Evolutionary conservation across 2,113 vertebrate genomes (phyloP).

Genomic region (Pimephales promelas): DNA sequence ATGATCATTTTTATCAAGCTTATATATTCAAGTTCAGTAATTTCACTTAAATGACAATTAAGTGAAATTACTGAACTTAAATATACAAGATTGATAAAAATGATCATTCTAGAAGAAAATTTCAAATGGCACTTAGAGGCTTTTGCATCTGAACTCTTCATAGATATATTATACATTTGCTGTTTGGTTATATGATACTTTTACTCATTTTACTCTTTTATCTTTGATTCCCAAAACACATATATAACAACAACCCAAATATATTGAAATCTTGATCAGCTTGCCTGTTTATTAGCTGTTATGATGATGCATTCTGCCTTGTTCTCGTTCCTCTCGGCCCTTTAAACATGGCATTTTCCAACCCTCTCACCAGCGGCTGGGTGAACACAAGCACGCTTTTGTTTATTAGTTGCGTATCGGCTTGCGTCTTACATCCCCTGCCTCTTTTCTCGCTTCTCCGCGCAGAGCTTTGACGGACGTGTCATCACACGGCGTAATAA

Average conservation of each 20-base stretch:
- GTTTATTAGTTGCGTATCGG: conserved; percentile 48
- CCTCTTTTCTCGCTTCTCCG: conserved; percentile 23
- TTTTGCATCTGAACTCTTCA: too few relatives aligned
- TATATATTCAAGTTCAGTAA: too few relatives aligned
- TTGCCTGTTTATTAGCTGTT: background rate
- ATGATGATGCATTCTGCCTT: background rate
- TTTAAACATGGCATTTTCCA: conserved; percentile 12
- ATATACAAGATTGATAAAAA: too few relatives aligned
- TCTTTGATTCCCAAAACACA: background rate
- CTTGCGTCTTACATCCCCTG: conserved; percentile 26
- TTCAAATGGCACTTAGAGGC: too few relatives aligned
- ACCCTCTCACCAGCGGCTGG: conserved; percentile 9
- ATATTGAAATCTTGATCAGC: background rate
- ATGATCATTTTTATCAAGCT: too few relatives aligned
- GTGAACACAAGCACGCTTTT: conserved; percentile 29
- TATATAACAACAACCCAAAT: background rate
- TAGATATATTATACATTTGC: background rate
- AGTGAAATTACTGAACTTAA: too few relatives aligned
- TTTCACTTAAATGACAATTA: too few relatives aligned
- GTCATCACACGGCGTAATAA: conserved; percentile 63
- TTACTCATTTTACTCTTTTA: background rate
- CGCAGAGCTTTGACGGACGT: conserved; percentile 60
- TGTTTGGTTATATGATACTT: background rate
- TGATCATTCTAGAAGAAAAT: too few relatives aligned
- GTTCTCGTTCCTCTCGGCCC: conserved; percentile 18